A percentile compares a stretch with the other conserved stretches of the same genome.
Conservation (phyloP, 2,888 invertebrate species). For the Sarcophaga carnaria region DNA sequence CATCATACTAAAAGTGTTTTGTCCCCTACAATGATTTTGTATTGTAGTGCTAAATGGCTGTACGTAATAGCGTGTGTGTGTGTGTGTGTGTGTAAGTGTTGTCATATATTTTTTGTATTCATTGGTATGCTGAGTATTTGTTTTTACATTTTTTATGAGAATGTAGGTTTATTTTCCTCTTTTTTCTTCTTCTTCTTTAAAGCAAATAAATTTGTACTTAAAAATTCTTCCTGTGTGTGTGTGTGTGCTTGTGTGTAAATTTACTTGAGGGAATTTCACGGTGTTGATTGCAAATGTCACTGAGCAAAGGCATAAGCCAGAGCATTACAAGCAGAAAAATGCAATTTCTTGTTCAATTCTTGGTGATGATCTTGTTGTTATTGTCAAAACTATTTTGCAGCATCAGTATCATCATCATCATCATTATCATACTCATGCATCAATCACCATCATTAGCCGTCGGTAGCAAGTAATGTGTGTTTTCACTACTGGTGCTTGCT, state of each 20-base stretch:
- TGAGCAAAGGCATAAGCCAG: slow-evolving; percentile 33
- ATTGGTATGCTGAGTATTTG: slow-evolving; percentile 53
- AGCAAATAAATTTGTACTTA: neutral
- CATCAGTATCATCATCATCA: neutral
- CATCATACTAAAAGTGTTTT: slow-evolving; percentile 20
- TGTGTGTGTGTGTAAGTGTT: neutral
- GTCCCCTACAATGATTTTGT: slow-evolving; percentile 65
- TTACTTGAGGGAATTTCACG: slow-evolving; percentile 54
- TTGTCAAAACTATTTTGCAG: too few species aligned
- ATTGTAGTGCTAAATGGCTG: neutral
- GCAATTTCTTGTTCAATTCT: slow-evolving; percentile 19
- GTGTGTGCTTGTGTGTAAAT: slow-evolving; percentile 18
- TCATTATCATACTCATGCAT: neutral
- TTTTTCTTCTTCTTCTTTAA: neutral
- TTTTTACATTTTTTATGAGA: slow-evolving; percentile 30
- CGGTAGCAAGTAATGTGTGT: slow-evolving; percentile 28
- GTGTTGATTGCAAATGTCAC: slow-evolving; percentile 56
- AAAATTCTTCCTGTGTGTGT: neutral
- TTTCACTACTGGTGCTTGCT: neutral
- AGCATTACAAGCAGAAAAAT: slow-evolving; percentile 12
- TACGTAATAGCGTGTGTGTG: neutral
- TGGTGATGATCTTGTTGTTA: neutral
- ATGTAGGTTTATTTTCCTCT: neutral
- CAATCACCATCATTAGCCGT: slow-evolving; percentile 28
- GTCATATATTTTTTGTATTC: neutral